Evolutionary conservation across 2,797 vertebrate genomes (phyloP).

Genomic region (Channa striata): DNA sequence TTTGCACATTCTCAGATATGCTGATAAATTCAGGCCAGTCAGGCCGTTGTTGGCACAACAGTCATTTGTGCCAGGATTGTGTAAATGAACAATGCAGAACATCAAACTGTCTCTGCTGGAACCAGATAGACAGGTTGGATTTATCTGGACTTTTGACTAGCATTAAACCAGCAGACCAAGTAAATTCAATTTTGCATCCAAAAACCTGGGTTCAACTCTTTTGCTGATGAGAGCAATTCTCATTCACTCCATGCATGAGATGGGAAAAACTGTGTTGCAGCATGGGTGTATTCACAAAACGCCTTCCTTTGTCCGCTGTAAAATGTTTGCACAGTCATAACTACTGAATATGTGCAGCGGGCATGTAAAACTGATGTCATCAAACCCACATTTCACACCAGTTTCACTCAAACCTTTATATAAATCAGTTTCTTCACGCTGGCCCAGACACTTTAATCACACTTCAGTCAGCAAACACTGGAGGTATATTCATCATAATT

Average conservation of each 20-base stretch:
- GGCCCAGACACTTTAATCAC: slow-evolving; percentile 1
- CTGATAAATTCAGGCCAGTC: not conserved
- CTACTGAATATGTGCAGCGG: not conserved
- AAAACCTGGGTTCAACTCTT: not conserved
- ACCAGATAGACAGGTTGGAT: not conserved
- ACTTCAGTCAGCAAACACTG: slow-evolving; percentile 4
- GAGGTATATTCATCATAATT: not conserved
- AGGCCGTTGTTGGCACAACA: not conserved
- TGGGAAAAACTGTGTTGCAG: not conserved
- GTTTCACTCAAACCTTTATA: not conserved
- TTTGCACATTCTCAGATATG: not conserved
- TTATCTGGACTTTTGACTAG: not conserved
- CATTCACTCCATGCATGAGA: not conserved
- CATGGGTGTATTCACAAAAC: not conserved
- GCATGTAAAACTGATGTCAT: too few relatives aligned
- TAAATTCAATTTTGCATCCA: too few relatives aligned
- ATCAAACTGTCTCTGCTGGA: not conserved
- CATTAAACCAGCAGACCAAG: not conserved
- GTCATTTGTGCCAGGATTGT: not conserved
- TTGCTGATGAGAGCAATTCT: not conserved
- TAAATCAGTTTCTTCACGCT: not conserved
- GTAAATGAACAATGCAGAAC: not conserved
- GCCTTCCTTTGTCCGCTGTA: not conserved
- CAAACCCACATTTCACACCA: not conserved
- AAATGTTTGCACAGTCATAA: not conserved